A percentile compares a stretch with the other conserved stretches of the same genome.
phyloP scores from a whole-genome alignment of 2,888 invertebrate genomes.

The Tridacna gigas region DNA sequence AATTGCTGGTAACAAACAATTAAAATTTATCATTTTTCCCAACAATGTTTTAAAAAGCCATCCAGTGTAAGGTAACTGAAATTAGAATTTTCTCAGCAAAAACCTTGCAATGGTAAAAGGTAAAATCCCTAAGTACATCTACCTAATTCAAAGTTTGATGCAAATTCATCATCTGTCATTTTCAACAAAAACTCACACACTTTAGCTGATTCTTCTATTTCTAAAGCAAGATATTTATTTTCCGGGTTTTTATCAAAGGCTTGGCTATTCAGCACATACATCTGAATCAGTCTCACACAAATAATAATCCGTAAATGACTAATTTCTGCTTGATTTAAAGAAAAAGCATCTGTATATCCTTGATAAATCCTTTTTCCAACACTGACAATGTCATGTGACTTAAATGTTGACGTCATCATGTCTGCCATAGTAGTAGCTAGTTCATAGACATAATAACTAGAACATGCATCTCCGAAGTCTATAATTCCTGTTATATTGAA shows the following conservation, averaged over 20 bases:
- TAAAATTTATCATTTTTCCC: no score
- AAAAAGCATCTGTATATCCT: conserved; percentile 39
- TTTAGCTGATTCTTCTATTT: conserved; percentile 25
- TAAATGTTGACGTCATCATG: conserved; percentile 44
- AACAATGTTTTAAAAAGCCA: no score
- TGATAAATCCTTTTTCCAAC: conserved; percentile 23
- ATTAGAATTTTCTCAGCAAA: no score
- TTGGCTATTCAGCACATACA: conserved; percentile 38
- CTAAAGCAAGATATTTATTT: conserved; percentile 33
- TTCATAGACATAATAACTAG: conserved; percentile 48
- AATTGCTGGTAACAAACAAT: no score
- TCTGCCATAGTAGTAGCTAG: conserved; percentile 53
- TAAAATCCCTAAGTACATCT: no score
- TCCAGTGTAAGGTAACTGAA: no score
- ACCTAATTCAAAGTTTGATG: background rate
- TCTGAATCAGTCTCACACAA: conserved; percentile 42
- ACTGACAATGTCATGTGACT: conserved; percentile 19
- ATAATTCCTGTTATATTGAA: conserved; percentile 45
- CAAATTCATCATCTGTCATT: conserved; percentile 32
- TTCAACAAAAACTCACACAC: conserved; percentile 41
- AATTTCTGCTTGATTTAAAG: conserved; percentile 30
- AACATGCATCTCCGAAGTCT: conserved; percentile 54
- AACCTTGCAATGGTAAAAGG: no score
- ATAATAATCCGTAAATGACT: conserved; percentile 32
- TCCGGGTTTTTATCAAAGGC: conserved; percentile 31